phyloP scores from a whole-genome alignment of 2,113 vertebrate species.

The Gambusia affinis region DNA sequence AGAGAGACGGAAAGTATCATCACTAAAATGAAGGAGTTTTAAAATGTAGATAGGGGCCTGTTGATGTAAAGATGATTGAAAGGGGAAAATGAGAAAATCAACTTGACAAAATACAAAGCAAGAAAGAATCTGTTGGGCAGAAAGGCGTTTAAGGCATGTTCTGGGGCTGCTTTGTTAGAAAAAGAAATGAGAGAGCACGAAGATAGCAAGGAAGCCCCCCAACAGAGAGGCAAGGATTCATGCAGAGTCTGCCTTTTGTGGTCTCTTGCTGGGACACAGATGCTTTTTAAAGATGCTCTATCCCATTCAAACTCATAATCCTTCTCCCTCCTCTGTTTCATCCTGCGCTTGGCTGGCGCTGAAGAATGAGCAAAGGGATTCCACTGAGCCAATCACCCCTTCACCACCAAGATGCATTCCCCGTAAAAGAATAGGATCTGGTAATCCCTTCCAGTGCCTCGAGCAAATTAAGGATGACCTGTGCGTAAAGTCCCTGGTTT shows the following conservation, averaged over 20 bases:
- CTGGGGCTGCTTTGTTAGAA: constrained; percentile 12
- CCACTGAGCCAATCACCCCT: constrained; percentile 43
- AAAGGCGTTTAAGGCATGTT: constrained; percentile 10
- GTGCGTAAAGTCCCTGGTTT: constrained; percentile 38
- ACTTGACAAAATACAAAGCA: constrained; percentile 35
- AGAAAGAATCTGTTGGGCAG: constrained; percentile 30
- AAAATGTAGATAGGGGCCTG: constrained; percentile 18
- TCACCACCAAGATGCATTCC: constrained; percentile 48
- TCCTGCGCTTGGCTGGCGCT: constrained; percentile 35
- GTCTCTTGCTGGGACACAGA: constrained; percentile 54
- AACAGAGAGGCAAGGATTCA: constrained; percentile 48
- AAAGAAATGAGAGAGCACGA: constrained; percentile 29
- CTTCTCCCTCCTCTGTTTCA: constrained; percentile 53
- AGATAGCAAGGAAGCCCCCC: constrained; percentile 42
- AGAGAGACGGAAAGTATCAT: constrained; percentile 12
- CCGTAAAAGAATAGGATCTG: constrained; percentile 39
- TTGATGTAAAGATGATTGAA: constrained; percentile 51
- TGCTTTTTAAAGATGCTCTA: constrained; percentile 70
- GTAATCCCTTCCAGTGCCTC: constrained; percentile 45
- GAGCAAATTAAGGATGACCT: constrained; percentile 59
- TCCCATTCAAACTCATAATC: constrained; percentile 41
- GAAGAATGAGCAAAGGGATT: constrained; percentile 59
- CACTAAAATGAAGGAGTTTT: constrained; percentile 22
- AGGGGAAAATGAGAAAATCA: constrained; percentile 51
- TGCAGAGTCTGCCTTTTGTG: constrained; percentile 57